Evolutionary conservation across 2,888 invertebrate species (phyloP).

Genomic region (Gasteruption jaculator): DNA sequence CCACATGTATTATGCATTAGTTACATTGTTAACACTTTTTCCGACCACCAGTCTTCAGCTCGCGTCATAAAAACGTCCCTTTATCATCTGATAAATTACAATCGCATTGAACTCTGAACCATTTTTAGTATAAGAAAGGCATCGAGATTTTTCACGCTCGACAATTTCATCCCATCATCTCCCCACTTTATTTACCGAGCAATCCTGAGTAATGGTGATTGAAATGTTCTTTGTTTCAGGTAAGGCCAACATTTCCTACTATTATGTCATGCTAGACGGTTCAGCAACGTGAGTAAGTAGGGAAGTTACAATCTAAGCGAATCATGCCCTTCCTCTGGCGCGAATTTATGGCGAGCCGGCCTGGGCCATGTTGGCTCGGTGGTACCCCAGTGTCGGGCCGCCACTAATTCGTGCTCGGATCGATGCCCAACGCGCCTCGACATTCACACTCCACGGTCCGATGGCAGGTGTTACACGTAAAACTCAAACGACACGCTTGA

Average conservation of each 20-base stretch:
- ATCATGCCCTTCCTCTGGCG: too few relatives aligned
- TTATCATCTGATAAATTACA: constrained; percentile 1
- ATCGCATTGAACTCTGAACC: neutral
- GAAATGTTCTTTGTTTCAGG: constrained; percentile 41
- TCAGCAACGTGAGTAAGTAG: constrained; percentile 29
- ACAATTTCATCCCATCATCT: neutral
- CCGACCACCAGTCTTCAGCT: too few relatives aligned
- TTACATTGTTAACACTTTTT: neutral
- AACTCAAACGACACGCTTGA: too few relatives aligned
- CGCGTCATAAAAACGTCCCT: constrained; percentile 3
- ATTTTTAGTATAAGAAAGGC: neutral
- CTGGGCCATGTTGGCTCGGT: too few relatives aligned
- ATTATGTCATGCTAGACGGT: constrained; percentile 18
- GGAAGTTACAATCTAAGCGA: too few relatives aligned
- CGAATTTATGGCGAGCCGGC: too few relatives aligned
- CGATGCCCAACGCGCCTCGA: too few relatives aligned
- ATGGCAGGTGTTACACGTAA: too few relatives aligned
- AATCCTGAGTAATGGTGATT: constrained; percentile 22
- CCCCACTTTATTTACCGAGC: constrained; percentile 5
- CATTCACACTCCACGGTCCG: too few relatives aligned
- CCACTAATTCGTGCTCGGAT: too few relatives aligned
- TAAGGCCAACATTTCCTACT: constrained; percentile 31
- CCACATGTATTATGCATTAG: too few relatives aligned
- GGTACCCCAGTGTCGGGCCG: too few relatives aligned
- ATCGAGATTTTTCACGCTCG: neutral